Evolutionary conservation across 2,113 vertebrate species (phyloP), one percentile per base, ranked within the genome.

Genomic region (Myotis davidii): DNA sequence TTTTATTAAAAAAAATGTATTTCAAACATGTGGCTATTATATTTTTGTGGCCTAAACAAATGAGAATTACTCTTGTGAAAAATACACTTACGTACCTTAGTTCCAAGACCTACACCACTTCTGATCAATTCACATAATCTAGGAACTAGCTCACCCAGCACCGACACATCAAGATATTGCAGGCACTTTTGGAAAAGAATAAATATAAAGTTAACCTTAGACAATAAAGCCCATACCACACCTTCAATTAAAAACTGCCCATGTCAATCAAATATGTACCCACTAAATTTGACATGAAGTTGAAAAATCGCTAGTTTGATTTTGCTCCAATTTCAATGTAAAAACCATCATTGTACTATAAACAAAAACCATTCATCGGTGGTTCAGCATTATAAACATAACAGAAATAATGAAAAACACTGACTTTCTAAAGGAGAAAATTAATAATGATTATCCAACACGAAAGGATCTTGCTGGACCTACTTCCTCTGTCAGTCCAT

Each of bases 51-150:
- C 37, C 48, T 39, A 88, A 92, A 90, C 45, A 78, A 87, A 91
- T 12, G 8, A 86, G 64, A 23, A 84, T 54, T 88, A 6, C 27
- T 59, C 76, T 61, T 5, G 76, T 90, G 82, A 96, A 96, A 72
- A 79, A 93, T 4, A 91, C 20, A 74, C 29, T 1, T 98, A 42
- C 69, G 6, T 98, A 99, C 99, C 99, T 99, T 99, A 56, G 99
- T 99, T 93, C 99, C 99, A 90, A 99, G 98, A 81, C 99, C 99
- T 7, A 99, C 98, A 94, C 99, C 99, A 96, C 99, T 99, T 98
- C 99, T 99, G 45, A 99, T 98, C 91, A 99, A 98, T 70, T 99
- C 99, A 98, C 99, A 99, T 29, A 99, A 98, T 59, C 98, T 99
- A 91, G 99, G 99, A 95, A 99, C 98, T 89, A 99, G 99, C 69